A percentile compares a stretch with the other conserved stretches of the same genome.
phyloP scores from a whole-genome alignment of 2,888 invertebrate species.

The Eupithecia abbreviata region DNA sequence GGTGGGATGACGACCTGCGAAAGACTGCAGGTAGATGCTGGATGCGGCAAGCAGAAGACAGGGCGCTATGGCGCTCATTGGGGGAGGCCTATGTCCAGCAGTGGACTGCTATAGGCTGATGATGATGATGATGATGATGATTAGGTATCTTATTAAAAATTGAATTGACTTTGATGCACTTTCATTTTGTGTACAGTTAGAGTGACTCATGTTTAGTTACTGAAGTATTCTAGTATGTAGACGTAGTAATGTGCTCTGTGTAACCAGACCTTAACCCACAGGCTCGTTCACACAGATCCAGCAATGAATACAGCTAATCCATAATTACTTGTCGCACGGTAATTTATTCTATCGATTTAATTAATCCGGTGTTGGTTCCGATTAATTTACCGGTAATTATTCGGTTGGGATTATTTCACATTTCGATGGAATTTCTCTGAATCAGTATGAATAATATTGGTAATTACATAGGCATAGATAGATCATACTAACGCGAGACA shows the following conservation, averaged over 20 bases:
- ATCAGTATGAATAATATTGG: neutral
- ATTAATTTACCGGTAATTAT: slow-evolving; percentile 43
- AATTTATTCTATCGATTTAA: slow-evolving; percentile 45
- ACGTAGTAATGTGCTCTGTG: neutral
- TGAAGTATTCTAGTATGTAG: neutral
- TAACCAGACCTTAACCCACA: slow-evolving; percentile 7
- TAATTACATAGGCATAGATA: neutral
- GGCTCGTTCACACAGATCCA: slow-evolving; percentile 34
- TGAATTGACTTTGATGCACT: neutral
- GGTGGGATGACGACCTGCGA: no score
- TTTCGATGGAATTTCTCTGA: slow-evolving; percentile 17
- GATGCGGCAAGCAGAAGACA: no score
- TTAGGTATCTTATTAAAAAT: no score
- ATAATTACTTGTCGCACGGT: slow-evolving; percentile 41
- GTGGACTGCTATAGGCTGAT: no score
- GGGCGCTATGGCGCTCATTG: no score
- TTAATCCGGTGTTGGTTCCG: slow-evolving; percentile 41
- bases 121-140: no score
- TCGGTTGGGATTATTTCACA: slow-evolving; percentile 38
- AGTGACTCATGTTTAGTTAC: neutral
- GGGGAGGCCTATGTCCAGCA: no score
- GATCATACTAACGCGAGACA: neutral
- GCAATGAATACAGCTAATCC: slow-evolving; percentile 40
- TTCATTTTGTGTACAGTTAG: neutral
- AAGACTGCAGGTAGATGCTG: no score